phyloP scores from a whole-genome alignment of 2,888 invertebrate genomes.

The Conomelus anceps region DNA sequence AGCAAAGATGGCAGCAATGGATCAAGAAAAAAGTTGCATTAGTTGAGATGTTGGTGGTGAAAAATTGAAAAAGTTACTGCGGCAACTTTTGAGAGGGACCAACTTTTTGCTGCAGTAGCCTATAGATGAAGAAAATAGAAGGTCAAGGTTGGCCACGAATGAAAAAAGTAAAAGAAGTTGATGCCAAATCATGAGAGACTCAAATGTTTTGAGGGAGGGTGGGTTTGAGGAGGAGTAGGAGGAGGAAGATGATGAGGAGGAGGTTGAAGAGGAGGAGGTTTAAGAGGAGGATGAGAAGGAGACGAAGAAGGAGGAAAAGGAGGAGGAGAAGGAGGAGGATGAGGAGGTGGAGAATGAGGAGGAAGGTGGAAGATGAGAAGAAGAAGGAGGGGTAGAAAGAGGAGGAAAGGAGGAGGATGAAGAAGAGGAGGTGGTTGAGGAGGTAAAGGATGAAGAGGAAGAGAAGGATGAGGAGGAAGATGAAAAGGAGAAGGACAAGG shows the following conservation, averaged over 20 bases:
- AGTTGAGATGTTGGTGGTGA: background rate
- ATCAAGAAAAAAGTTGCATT: background rate
- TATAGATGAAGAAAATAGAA: background rate
- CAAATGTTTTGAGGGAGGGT: background rate
- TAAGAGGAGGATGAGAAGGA: background rate
- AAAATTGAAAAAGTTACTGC: background rate
- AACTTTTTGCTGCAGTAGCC: background rate
- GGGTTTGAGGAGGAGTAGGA: background rate
- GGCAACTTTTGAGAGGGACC: background rate
- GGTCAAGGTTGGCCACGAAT: background rate
- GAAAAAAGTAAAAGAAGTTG: background rate
- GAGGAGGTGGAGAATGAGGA: background rate
- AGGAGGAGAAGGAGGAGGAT: background rate
- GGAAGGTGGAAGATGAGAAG: background rate
- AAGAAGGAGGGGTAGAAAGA: background rate
- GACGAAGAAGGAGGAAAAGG: background rate
- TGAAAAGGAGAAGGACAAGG: background rate
- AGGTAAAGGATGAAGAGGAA: background rate
- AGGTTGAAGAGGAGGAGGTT: background rate
- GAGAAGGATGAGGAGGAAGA: background rate
- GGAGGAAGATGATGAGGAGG: background rate
- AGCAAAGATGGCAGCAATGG: background rate
- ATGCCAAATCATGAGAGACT: background rate
- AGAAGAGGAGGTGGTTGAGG: background rate
- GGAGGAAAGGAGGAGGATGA: background rate